phyloP scores from a whole-genome alignment of 2,113 vertebrate species.

The Melanocharis versteri region DNA sequence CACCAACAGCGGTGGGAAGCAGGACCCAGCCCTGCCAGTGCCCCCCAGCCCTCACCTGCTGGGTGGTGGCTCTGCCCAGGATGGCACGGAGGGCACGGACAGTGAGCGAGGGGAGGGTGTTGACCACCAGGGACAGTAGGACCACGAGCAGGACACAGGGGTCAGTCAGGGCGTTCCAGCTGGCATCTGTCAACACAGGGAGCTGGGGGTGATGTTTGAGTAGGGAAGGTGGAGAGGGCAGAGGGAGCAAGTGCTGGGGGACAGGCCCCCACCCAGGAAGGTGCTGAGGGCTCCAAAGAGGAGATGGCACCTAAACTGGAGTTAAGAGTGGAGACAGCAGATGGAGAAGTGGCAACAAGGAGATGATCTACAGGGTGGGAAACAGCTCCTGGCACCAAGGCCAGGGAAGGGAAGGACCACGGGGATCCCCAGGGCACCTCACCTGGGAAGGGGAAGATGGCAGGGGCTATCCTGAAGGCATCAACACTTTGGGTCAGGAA shows the following conservation, averaged over 20 bases:
- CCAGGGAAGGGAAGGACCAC: neutral
- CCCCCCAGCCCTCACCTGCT: slow-evolving; percentile 62
- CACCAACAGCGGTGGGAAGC: accelerated
- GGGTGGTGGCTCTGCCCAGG: neutral
- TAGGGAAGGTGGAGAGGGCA: neutral
- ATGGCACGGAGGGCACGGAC: slow-evolving; percentile 49
- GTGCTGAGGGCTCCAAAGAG: neutral
- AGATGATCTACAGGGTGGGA: neutral
- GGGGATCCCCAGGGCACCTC: neutral
- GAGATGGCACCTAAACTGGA: neutral
- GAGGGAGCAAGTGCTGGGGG: neutral
- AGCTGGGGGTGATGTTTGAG: too few relatives aligned
- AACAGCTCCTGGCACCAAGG: neutral
- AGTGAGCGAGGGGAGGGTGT: slow-evolving; percentile 75
- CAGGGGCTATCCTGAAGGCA: slow-evolving; percentile 69
- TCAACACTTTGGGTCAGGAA: slow-evolving; percentile 71
- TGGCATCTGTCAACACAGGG: slow-evolving; percentile 70
- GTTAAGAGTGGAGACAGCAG: neutral
- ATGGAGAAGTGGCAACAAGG: accelerated
- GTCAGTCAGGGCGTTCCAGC: slow-evolving; percentile 66
- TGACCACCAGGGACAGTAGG: slow-evolving; percentile 76
- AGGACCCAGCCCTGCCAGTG: neutral
- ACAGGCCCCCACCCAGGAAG: neutral
- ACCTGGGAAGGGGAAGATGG: slow-evolving; percentile 83
- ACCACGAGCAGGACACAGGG: slow-evolving; percentile 79